Base-by-base conservation (phyloP, 2,113 vertebrate genomes). In the Mohoua ochrocephala region DNA sequence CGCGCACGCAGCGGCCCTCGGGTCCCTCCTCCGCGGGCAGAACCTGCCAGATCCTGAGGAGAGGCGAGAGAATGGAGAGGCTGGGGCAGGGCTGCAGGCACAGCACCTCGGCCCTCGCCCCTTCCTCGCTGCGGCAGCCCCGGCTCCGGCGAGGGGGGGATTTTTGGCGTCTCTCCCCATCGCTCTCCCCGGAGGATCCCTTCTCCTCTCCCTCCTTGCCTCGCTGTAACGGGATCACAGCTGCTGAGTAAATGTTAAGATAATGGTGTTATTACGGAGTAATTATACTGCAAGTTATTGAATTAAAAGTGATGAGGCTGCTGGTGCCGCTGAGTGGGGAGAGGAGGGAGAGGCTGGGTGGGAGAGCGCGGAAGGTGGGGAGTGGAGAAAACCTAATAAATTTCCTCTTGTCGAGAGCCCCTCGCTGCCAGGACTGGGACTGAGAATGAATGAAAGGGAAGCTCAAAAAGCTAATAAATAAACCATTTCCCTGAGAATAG, bases 261-360 rank as follows among this genome's bases (percentile, higher is more conserved):
- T 97, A 97, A 97, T 97, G 54, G 95, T 91, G 90, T 97, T 97
- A 96, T 97, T 97, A 96, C 65, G 15, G 93, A 95, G 89, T 97
- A 97, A 97, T 97, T 97, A 97, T 87, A 60, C 88, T 52, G 94
- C 74, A 27, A 90, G 97, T 96, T 97, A 97, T 97, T 97, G 97
- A 97, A 97, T 97, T 97, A 97, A 71, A 95, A 93, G 94, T 9
- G 87, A 78, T 52, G 92, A 90, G 91, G 22, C 52, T 75, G 95
- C 68, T 90, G 60, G 77, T 68, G 76, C 77, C 27, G 74, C 85
- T 9, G 91, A 76, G 47, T 4, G 79, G 49, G 69, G 86, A 69
- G 59, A 33, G 92, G 87, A 78, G 85, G 79, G 64, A 79, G 75
- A 69, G 84, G 73, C 56, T 30, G 95, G 75, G 50, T 70, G 82